phyloP scores from a whole-genome alignment of 2,113 vertebrate species.

The Chaetura pelagica region DNA sequence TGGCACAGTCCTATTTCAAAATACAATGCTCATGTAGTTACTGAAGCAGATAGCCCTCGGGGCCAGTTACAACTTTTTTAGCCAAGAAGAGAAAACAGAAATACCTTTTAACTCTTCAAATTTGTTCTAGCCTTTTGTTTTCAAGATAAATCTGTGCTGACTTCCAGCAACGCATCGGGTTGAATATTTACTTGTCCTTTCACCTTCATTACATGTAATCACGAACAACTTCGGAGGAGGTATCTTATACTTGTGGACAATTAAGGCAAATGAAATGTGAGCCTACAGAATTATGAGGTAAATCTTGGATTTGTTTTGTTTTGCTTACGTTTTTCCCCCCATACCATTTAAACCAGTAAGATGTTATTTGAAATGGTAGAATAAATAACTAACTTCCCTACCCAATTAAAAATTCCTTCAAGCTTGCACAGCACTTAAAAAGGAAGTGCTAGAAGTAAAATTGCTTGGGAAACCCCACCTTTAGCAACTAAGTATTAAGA shows the following conservation, averaged over 20 bases:
- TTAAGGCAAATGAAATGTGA: background rate
- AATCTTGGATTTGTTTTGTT: background rate
- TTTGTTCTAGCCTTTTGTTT: background rate
- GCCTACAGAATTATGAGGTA: background rate
- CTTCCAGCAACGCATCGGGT: background rate
- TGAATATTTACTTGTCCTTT: background rate
- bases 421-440: background rate
- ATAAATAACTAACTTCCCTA: slow-evolving; percentile 10
- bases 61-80: background rate
- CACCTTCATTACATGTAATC: background rate
- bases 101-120: background rate
- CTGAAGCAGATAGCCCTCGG: background rate
- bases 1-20: background rate
- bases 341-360: background rate
- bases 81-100: background rate
- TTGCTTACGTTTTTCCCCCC: accelerated
- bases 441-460: background rate
- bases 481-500: background rate
- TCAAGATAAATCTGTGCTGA: background rate
- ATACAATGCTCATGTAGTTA: background rate
- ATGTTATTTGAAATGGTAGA: background rate
- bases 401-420: background rate
- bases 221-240: accelerated
- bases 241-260: no score
- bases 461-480: background rate